phyloP scores from a whole-genome alignment of 2,113 vertebrate species.

The Oreotragus oreotragus region DNA sequence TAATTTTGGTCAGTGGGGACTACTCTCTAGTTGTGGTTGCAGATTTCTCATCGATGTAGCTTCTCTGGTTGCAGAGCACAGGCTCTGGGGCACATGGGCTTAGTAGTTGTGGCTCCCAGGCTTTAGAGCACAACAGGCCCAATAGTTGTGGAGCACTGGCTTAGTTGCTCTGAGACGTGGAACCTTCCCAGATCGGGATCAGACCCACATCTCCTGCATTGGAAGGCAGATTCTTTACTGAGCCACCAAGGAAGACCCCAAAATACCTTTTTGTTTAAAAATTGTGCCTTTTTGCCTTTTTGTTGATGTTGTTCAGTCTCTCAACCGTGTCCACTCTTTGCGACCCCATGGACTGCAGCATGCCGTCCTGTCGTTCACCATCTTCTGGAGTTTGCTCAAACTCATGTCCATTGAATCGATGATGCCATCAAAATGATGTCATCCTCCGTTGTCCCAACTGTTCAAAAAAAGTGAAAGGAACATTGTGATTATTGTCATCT shows the following conservation, averaged over 20 bases:
- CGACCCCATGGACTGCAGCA: neutral
- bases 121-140: neutral
- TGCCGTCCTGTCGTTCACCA: accelerated
- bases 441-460: neutral
- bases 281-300: neutral
- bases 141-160: neutral
- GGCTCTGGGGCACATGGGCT: neutral
- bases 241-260: neutral
- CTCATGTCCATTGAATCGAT: neutral
- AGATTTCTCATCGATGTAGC: neutral
- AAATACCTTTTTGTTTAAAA: neutral
- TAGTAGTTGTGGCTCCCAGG: neutral
- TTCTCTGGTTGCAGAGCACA: neutral
- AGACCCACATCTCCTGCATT: neutral
- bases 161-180: neutral
- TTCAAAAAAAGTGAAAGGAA: neutral
- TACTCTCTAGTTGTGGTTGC: neutral
- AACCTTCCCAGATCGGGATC: neutral
- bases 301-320: neutral
- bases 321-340: neutral
- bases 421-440: neutral
- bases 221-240: neutral
- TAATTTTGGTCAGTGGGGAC: neutral
- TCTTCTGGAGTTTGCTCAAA: neutral
- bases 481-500: neutral